Evolutionary conservation across 2,888 invertebrate species (phyloP), one percentile per base, ranked within the genome.

Genomic region (Imbricaverruca yamaguchii): DNA sequence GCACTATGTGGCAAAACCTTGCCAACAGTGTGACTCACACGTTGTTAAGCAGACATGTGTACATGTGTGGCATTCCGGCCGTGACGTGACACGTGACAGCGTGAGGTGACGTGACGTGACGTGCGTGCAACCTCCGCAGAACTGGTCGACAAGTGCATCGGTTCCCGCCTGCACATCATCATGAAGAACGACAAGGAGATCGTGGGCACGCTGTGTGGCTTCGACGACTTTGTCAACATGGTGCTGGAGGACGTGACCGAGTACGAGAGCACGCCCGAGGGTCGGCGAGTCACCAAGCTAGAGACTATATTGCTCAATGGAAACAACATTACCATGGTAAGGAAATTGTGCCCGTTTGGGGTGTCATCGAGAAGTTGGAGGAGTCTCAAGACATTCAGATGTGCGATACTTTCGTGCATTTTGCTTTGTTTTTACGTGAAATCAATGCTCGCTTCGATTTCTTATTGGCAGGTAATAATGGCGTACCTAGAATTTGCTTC

Each of bases 131-230:
- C 83, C 80, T 84, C 84, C 84, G 97, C 98, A 2, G 95, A 99
- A 88, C 88, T 99, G 83, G 98, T 99, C 0, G 93, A 99, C 87
- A 99, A 99, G 90, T 99, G 99, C 88, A 99, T 99, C 86, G 99
- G 99, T 63, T 98, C 98, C 0, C 90, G 97, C 84, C 98, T 99
- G 86, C 99, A 99, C 88, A 98, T 99, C 56, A 97, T 99, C 83
- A 99, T 99, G 99, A 99, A 99, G 89, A 98, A 97, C 87, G 99
- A 99, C 87, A 98, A 98, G 88, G 99, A 99, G 91, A 97, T 99
- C 88, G 98, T 98, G 18, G 99, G 99, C 83, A 98, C 98, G 0
- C 88, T 99, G 80, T 90, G 97, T 84, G 99, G 98, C 12, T 98
- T 98, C 87, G 98, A 98, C 88, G 98, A 98, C 88, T 98, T 97